phyloP scores from a whole-genome alignment of 35 echinoderm and acorn worm species.

The Ophioderma brevispina region DNA sequence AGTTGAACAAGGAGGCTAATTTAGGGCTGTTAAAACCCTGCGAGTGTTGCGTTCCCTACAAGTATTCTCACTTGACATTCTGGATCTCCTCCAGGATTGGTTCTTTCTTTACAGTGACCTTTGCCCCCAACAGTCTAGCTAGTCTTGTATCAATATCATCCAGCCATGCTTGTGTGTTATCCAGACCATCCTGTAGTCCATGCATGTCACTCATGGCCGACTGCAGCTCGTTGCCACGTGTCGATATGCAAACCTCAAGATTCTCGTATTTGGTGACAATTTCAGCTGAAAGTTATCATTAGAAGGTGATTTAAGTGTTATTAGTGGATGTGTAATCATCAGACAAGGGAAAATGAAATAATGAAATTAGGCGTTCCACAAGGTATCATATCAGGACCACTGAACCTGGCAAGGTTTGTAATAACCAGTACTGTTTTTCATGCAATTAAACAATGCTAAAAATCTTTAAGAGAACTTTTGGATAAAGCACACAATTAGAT shows the following conservation, averaged over 20 bases:
- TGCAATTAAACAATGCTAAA: too few relatives aligned
- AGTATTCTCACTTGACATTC: conserved; percentile 69
- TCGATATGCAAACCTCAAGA: conserved; percentile 56
- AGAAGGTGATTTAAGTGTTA: too few relatives aligned
- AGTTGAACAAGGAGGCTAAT: too few relatives aligned
- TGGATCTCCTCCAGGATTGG: conserved; percentile 96
- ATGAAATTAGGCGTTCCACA: too few relatives aligned
- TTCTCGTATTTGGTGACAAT: conserved; percentile 77
- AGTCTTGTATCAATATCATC: conserved; percentile 84
- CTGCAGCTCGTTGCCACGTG: conserved; percentile 63
- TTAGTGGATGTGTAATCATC: too few relatives aligned
- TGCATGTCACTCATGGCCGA: conserved; percentile 83
- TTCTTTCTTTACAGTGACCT: conserved; percentile 87
- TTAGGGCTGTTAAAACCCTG: too few relatives aligned
- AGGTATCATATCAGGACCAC: too few relatives aligned
- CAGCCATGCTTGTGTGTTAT: conserved; percentile 75
- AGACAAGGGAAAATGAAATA: too few relatives aligned
- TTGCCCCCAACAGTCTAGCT: conserved; percentile 66
- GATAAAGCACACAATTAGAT: too few relatives aligned
- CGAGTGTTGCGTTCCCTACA: not conserved
- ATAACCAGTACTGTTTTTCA: too few relatives aligned
- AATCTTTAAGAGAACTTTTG: too few relatives aligned
- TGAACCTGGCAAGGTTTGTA: too few relatives aligned
- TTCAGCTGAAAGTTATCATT: conserved; percentile 76
- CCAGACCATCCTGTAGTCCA: conserved; percentile 74